These are phyloP conservation scores for Pitangus sulphuratus DNA, from an alignment of 2,797 vertebrate genomes.

Conservation along the genomic window DNA sequence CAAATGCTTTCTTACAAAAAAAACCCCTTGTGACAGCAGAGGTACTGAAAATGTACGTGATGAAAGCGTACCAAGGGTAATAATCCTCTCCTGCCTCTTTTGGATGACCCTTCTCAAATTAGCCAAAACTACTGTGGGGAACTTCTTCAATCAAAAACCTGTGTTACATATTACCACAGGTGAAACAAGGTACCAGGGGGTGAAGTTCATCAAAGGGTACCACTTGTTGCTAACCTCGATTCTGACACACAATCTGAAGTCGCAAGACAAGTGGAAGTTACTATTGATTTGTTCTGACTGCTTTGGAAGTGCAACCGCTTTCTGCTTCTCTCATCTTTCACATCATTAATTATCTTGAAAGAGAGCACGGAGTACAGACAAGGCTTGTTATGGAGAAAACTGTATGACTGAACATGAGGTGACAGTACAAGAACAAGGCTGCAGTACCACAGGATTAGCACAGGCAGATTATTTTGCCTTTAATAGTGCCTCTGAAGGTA, in stretches of 20 bases:
- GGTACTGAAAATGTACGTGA: neutral
- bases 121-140: neutral
- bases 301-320: slow-evolving; percentile 6
- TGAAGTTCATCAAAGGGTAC: slow-evolving; percentile 1
- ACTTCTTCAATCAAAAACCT: neutral
- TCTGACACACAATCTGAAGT: neutral
- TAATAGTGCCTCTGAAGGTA: neutral
- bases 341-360: slow-evolving; percentile 53
- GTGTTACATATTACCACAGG: neutral
- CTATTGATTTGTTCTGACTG: slow-evolving; percentile 58
- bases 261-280: neutral
- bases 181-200: neutral
- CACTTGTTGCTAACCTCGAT: slow-evolving; percentile 2
- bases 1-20: neutral
- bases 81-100: neutral
- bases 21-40: neutral
- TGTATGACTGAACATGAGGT: neutral
- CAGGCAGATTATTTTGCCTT: slow-evolving; percentile 14
- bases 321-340: slow-evolving; percentile 48
- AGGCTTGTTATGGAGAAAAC: slow-evolving; percentile 2
- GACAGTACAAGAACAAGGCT: slow-evolving; percentile 4
- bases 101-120: neutral
- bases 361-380: slow-evolving; percentile 18
- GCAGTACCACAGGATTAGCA: neutral
- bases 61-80: neutral